Evolutionary conservation across 1,140 invertebrate genomes (phyloP), one percentile per base, ranked within the genome.

Genomic region (Metopolophium dirhodum): DNA sequence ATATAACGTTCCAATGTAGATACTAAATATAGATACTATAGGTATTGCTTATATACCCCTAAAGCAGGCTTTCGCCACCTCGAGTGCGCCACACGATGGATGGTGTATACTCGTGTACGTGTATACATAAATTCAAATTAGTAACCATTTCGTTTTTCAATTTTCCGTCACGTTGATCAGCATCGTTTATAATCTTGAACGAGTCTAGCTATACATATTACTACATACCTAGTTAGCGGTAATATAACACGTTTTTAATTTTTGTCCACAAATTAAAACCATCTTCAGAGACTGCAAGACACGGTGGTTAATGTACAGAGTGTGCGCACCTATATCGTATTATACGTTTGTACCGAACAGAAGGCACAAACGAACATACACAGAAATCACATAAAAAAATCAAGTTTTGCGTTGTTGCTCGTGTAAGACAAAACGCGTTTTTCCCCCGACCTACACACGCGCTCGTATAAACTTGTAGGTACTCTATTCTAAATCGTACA

Each of bases 361-460:
- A n/a, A 68, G 61, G 61, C 30, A n/a, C 61, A 68, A 11, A 68
- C 61, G 30, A 30, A 61, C 30, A n/a, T 68, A 68, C 30, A n/a
- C 30, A 85, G 37, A 45, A 85, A 68, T 68, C 61, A 68, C 35
- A 85, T 41, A 85, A 45, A 45, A 85, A 85, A 41, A 85, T 85
- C 83, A 26, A 85, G 83, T 85, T 85, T 85, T 85, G 8, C 37
- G 7, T 85, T 41, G 83, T 85, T 9, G 41, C 35, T 37, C 82
- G 83, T 85, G 83, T 85, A 85, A 85, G 45, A 85, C 83, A 85
- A 85, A 85, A 85, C 83, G 83, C 83, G 83, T 85, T 85, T 85
- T 85, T 85, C 41, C 37, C 41, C 37, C 83, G 22, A 26, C 37
- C 37, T 85, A 85, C 41, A 30, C 83, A 26, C 82, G 30, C 8